Conservation (phyloP, 1,140 invertebrate genomes). For the Eurosta solidaginis region DNA sequence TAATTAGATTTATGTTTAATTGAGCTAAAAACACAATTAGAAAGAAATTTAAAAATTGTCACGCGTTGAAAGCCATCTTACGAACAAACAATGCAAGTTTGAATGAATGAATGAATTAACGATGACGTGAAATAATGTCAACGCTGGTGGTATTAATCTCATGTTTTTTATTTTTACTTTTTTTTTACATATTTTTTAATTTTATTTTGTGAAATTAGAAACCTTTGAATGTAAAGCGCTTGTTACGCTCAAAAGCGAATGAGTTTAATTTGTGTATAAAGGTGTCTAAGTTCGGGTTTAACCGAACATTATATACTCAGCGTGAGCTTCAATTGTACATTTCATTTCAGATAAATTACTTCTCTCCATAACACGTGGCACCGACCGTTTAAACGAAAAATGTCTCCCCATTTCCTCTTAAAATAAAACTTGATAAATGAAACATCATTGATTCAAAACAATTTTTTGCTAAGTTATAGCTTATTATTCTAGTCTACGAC, state of each 20-base stretch:
- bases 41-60: neutral
- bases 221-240: neutral
- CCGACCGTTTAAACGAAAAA: no score
- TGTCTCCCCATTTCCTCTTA: no score
- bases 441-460: no score
- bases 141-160: neutral
- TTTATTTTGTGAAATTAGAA: conserved; percentile 8
- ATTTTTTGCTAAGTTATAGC: no score
- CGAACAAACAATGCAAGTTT: neutral
- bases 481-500: no score
- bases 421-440: no score
- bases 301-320: no score
- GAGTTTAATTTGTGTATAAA: neutral
- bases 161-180: neutral
- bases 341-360: no score
- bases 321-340: no score
- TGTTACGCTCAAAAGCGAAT: neutral
- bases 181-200: neutral
- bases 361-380: no score
- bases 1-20: conserved; percentile 28
- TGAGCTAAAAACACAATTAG: conserved; percentile 23
- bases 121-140: conserved; percentile 5
- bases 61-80: neutral
- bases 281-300: no score
- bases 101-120: neutral